Base-by-base conservation (phyloP, 2,113 vertebrate genomes). In the Paedocypris sp. region DNA sequence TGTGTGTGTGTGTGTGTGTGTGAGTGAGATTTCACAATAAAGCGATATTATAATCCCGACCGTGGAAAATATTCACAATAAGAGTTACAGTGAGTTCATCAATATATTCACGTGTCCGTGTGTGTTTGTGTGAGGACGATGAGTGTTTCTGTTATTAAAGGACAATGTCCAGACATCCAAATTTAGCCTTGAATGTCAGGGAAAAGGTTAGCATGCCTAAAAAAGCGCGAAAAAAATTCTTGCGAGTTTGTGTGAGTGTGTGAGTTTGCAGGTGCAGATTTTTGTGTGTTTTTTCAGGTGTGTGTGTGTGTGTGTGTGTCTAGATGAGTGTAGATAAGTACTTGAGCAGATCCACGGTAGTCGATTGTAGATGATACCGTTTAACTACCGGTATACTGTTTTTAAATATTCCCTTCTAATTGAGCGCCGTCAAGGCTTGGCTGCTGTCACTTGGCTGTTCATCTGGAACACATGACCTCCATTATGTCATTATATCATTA, bases 121-220 rank as follows among this genome's bases (percentile, higher is more conserved):
- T 57, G 53, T 19, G 16, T 22, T 15, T 43, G 26, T 57, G 6
- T 9, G 32, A 58, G 12, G 26, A 18, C 28, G 26, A 22, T 58
- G 42, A 32, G 39, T 12, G 25, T 58, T 58, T 43, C 38, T 58
- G 39, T 43, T 58, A 58, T 58, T 32, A 58, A 58, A 57, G 39
- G 38, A 57, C 53, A 57, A 58, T 58, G 8, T 58, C 39, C 54
- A 58, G 54, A 45, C 16, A 32, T 43, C 26, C 54, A 58, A 58
- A 43, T 58, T 31, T 58, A 58, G 54, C 54, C 54, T 58, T 58
- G 54, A 58, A 32, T 36, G 54, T 58, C 54, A 58, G 11, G 15
- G 54, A 43, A 58, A 58, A 58, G 54, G 54, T 58, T 43, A 43
- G 18, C 53, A 43, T 31, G 53, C 16, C 54, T 42, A 8, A 48